A percentile compares a stretch with the other conserved stretches of the same genome.
phyloP scores from a whole-genome alignment of 2,113 vertebrate genomes.

The Aphyosemion australe region DNA sequence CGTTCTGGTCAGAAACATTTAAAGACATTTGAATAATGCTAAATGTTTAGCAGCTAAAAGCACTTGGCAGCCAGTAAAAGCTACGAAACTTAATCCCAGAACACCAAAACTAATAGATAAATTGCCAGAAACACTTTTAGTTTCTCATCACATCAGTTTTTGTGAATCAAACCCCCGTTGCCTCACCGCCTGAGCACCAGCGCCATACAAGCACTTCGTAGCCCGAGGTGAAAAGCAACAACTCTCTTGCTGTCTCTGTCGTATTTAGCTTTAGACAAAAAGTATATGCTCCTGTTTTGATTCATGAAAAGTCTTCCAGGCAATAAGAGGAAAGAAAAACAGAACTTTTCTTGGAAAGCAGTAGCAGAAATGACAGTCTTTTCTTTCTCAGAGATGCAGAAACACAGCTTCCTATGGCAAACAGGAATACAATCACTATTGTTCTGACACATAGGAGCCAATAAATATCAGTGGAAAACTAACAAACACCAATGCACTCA shows the following conservation, averaged over 20 bases:
- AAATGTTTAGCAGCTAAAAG: background rate
- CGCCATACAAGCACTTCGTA: constrained; percentile 12
- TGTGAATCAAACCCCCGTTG: constrained; percentile 13
- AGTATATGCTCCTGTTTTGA: constrained; percentile 39
- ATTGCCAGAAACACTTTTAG: constrained; percentile 16
- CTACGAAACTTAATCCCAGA: background rate
- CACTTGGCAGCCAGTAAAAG: constrained; percentile 18
- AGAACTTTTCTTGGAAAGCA: constrained; percentile 61
- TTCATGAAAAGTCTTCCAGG: constrained; percentile 43
- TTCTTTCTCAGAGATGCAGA: background rate
- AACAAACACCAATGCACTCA: no score
- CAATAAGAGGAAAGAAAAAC: constrained; percentile 22
- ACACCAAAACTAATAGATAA: constrained; percentile 12
- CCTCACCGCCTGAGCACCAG: constrained; percentile 13
- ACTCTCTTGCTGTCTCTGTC: constrained; percentile 25
- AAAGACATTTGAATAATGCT: constrained; percentile 2
- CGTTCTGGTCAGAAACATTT: background rate
- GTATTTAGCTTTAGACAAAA: constrained; percentile 2
- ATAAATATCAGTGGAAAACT: background rate
- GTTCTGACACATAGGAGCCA: background rate
- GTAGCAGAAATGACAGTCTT: constrained; percentile 7
- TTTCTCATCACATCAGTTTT: background rate
- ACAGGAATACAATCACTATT: background rate
- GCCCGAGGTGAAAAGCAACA: constrained; percentile 52
- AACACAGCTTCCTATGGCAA: background rate